Percentiles rank a stretch among this genome's conserved stretches.
phyloP scores from a whole-genome alignment of 2,797 vertebrate species.

The Liasis olivaceus region DNA sequence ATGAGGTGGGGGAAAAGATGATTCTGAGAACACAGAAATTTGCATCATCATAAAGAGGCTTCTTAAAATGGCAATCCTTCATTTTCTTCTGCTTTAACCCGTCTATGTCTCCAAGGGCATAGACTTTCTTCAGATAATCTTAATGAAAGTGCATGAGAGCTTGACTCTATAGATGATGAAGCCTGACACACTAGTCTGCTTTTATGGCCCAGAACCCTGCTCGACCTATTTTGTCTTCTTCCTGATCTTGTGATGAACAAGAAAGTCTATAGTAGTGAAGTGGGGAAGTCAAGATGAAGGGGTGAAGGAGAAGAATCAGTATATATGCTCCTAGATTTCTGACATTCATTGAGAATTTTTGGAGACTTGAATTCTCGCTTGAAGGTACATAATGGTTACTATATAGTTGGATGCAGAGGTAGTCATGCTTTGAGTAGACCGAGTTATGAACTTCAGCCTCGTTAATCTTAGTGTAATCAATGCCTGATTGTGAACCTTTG shows the following conservation, averaged over 20 bases:
- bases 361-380: no score
- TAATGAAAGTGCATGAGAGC: not conserved
- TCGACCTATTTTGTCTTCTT: not conserved
- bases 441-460: no score
- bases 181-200: not conserved
- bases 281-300: not conserved
- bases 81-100: not conserved
- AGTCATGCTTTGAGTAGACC: no score
- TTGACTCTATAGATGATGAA: not conserved
- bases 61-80: not conserved
- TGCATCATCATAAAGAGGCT: not conserved
- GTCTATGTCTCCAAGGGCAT: not conserved
- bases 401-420: no score
- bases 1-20: not conserved
- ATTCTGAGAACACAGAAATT: slow-evolving; percentile 7
- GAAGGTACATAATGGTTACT: no score
- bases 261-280: not conserved
- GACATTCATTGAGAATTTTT: not conserved
- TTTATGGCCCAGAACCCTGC: not conserved
- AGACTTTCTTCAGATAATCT: not conserved
- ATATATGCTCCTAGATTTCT: not conserved
- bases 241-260: not conserved
- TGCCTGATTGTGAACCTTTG: no score
- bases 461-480: no score
- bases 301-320: not conserved